Percentiles rank a stretch among this genome's conserved stretches.
phyloP scores from a whole-genome alignment of 2,113 vertebrate genomes.

The Scalopus aquaticus region DNA sequence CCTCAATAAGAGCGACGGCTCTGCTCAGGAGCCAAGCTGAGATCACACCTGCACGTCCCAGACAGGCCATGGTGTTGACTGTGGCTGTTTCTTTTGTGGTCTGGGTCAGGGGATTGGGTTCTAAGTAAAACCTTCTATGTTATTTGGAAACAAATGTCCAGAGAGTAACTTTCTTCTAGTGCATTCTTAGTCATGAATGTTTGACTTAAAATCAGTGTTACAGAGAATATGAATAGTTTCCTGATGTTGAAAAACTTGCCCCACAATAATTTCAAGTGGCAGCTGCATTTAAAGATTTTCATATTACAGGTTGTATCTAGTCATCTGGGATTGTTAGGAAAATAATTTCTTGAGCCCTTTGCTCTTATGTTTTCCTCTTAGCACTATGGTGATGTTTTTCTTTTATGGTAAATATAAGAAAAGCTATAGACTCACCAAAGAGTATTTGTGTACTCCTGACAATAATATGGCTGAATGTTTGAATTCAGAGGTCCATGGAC shows the following conservation, averaged over 20 bases:
- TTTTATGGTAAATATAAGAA: background rate
- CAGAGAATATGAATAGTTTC: too few relatives aligned
- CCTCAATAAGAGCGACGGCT: too few relatives aligned
- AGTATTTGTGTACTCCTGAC: background rate
- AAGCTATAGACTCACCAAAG: background rate
- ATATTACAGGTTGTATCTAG: too few relatives aligned
- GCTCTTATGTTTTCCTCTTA: too few relatives aligned
- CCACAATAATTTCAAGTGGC: too few relatives aligned
- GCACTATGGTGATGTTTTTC: background rate
- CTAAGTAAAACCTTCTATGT: background rate
- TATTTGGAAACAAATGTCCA: background rate
- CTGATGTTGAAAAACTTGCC: too few relatives aligned
- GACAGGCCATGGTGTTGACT: background rate
- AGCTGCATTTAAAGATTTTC: too few relatives aligned
- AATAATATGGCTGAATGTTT: background rate
- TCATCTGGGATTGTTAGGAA: background rate
- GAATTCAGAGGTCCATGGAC: background rate
- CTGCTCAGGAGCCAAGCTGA: background rate
- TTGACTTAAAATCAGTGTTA: background rate
- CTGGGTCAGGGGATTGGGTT: slow-evolving; percentile 1
- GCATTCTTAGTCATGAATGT: background rate
- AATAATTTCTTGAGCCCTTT: too few relatives aligned
- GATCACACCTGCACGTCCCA: background rate
- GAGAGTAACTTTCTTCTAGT: background rate
- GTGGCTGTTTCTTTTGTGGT: background rate